Evolutionary conservation across 2,113 vertebrate genomes (phyloP).

Genomic region (Crotalus helleri): DNA sequence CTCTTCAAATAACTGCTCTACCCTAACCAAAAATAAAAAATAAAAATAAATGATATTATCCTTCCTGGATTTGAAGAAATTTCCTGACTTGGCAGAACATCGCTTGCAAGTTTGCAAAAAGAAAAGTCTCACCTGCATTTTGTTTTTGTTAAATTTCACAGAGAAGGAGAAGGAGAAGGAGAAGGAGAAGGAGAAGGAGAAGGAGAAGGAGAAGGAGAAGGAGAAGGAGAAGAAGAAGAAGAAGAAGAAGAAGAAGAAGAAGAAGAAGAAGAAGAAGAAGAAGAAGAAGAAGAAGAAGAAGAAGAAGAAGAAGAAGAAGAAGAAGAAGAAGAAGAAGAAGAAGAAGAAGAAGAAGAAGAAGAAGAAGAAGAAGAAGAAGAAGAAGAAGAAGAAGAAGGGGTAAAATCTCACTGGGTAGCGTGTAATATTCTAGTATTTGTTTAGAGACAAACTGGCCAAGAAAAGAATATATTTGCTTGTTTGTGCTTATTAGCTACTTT

Average conservation of each 20-base stretch:
- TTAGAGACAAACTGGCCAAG: background rate
- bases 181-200: background rate
- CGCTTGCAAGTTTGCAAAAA: background rate
- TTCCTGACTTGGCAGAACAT: background rate
- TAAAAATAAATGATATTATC: background rate
- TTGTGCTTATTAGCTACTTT: background rate
- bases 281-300: too few relatives aligned
- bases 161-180: background rate
- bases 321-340: too few relatives aligned
- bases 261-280: too few relatives aligned
- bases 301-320: too few relatives aligned
- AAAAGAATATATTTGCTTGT: background rate
- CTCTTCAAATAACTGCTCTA: slow-evolving; percentile 30
- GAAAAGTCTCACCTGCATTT: background rate
- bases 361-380: background rate
- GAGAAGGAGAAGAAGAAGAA: background rate
- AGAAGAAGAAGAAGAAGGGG: background rate
- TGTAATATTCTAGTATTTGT: background rate
- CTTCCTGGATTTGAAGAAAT: background rate
- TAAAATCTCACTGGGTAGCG: background rate
- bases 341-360: too few relatives aligned
- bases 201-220: background rate
- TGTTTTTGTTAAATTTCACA: background rate
- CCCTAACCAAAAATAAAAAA: background rate
- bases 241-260: background rate